Evolutionary conservation across 2,797 vertebrate genomes (phyloP), one percentile per base, ranked within the genome.

Genomic region (Otolemur crassicaudatus): DNA sequence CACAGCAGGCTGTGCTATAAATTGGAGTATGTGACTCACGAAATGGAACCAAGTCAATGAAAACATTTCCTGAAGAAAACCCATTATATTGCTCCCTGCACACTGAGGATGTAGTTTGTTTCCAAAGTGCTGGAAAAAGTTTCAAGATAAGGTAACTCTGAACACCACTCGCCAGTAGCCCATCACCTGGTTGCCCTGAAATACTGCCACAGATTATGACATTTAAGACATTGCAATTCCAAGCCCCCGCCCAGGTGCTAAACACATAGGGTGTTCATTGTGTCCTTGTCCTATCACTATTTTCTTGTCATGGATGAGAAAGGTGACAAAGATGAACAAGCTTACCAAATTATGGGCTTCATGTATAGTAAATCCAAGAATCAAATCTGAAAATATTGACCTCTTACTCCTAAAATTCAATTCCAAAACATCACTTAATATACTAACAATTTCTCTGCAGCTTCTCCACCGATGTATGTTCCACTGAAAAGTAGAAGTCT

Each of bases 1-100:
- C 37, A 34, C n/a, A 43, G 84, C 92, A 80, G 43, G 46, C 40
- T 91, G 4, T 7, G 56, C 67, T 73, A 14, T 81, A 63, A 73
- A 40, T 4, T 90, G 85, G 73, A 96, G 92, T 58, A 94, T 65
- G 46, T 92, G 92, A 96, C 73, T 95, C 92, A 94, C 3, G 6
- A 79, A 94, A 95, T 53, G 63, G 65, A 94, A 46, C 8, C 2
- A 73, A 72, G 63, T 86, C 95, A 95, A 97, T 27, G 37, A 92
- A 95, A 90, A 80, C 43, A 56, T 86, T 90, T 84, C 89, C 86
- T 2, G 16, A 91, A 90, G 76, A 88, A 79, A 96, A 86, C 46
- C 27, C 2, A 1, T 29, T 81, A 37, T 10, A 40, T 13, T 20
- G 67, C 83, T 92, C 37, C 27, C 79, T 23, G 16, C 23, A 31